Evolutionary conservation across 2,113 vertebrate genomes (phyloP), one percentile per base, ranked within the genome.

Genomic region (Alligator mississippiensis): DNA sequence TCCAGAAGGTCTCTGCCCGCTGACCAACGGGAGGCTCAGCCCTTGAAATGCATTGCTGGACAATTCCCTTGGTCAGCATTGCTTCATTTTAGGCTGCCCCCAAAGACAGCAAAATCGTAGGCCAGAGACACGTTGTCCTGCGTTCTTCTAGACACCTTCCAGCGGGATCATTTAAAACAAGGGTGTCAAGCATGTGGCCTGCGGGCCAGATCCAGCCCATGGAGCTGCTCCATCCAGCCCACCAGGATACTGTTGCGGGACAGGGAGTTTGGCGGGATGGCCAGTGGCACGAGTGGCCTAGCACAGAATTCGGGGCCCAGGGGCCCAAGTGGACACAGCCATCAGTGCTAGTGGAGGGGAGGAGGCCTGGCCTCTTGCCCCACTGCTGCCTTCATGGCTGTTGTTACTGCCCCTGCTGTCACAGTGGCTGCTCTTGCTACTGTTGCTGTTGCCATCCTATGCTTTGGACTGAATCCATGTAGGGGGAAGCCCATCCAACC

Each of bases 191-290:
- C 47, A 47, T 47, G 47, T 47, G 47, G 47, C 25, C 66, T 57
- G 60, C 5, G 1, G 66, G 30, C n/a, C 57, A 81, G 22, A 72
- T 34, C 76, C 62, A 70, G 60, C 58, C 22, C 64, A 84, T 30
- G 30, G 22, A 77, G 2, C 4, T 88, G 88, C 62, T 84, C 59
- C 59, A n/a, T 17, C 22, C 54, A 1, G 1, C 9, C 0, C 0
- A 64, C 9, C 4, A 0, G 2, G 6, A 15, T 64, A 16, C 47
- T 15, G 66, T 28, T 70, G 81, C 12, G 47, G 47, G 47, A 9
- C 47, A 47, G 47, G 47, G 47, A 47, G 47, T 47, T 47, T 47
- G 47, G 47, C 47, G 7, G 47, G 47, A 47, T 47, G 47, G 47
- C 47, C 47, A 47, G 47, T 47, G 47, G 47, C 47, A 3, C 47